A percentile compares a stretch with the other conserved stretches of the same genome.
Conservation (phyloP, 2,888 invertebrate genomes). For the Epinotia brunnichana region DNA sequence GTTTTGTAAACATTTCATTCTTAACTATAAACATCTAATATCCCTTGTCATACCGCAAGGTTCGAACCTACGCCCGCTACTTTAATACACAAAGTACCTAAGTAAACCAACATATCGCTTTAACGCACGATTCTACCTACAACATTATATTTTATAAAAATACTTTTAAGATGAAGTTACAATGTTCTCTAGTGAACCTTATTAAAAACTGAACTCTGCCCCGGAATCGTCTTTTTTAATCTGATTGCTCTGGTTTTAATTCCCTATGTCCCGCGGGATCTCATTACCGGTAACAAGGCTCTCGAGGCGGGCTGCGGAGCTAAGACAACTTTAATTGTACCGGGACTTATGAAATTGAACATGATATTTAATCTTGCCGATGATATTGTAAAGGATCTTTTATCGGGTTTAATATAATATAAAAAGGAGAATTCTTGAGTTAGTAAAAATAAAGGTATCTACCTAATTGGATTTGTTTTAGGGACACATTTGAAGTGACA, state of each 20-base stretch:
- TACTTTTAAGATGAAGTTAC: not conserved
- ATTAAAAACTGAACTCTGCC: conserved; percentile 15
- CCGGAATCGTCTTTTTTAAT: conserved; percentile 8
- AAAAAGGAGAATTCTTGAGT: not conserved
- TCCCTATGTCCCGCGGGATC: conserved; percentile 9
- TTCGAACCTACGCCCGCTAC: not conserved
- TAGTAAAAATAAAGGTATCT: no score
- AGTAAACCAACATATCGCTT: not conserved
- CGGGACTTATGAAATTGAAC: conserved; percentile 2
- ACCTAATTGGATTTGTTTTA: no score
- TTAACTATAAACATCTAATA: not conserved
- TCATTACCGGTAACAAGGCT: conserved; percentile 25
- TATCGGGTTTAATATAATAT: not conserved
- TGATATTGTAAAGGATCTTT: not conserved
- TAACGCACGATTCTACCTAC: not conserved
- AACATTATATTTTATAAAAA: not conserved
- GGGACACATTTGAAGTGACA: no score
- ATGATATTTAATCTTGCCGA: conserved; percentile 15
- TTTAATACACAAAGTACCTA: not conserved
- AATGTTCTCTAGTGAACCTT: conserved; percentile 6
- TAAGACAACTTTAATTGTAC: conserved; percentile 25
- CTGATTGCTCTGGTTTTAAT: conserved; percentile 9
- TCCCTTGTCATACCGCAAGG: not conserved
- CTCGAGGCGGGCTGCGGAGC: not conserved
- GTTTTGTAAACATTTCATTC: not conserved